Evolutionary conservation across 2,797 vertebrate genomes (phyloP), one percentile per base, ranked within the genome.

Genomic region (Tolypeutes matacus): DNA sequence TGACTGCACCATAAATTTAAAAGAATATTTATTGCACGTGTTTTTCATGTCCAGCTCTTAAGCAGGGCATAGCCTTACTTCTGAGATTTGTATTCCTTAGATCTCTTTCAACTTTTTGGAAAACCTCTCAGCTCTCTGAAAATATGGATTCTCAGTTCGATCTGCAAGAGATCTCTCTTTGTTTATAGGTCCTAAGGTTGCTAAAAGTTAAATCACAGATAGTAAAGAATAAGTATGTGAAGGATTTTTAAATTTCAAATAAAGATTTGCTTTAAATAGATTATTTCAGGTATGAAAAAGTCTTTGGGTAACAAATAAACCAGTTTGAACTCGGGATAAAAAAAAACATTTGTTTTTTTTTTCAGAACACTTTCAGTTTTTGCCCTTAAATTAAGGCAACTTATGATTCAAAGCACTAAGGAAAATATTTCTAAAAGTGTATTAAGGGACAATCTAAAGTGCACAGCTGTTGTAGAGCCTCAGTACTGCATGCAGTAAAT

Each of bases 81-180:
- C 80, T 60, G 64, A 82, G 42, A 86, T 75, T 72, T 95, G 23
- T 36, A 69, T 77, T 82, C 58, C 46, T 76, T 81, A 84, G 31
- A 36, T 46, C 84, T 78, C 64, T 80, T 95, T 60, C 56, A 83
- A 82, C 65, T 83, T 34, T 89, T 14, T 10, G 25, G 72, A 88
- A 83, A 89, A 46, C 39, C 39, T 88, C 82, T 91, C 27, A 12
- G 56, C 25, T 73, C n/a, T 93, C 75, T 93, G 76, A 93, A 93
- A 91, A 94, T 69, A 81, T 21, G 29, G 65, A 62, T 23, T 86
- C 58, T 31, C 7, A 42, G n/a, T 65, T 58, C 80, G 60, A 18
- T 60, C 87, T 42, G 69, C 67, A 83, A 86, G 75, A 62, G 31
- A 75, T 83, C 58, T 83, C 58, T 70, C 62, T 87, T 73, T 88